Conservation (phyloP, 2,113 vertebrate genomes). For the Brachirus orientalis region DNA sequence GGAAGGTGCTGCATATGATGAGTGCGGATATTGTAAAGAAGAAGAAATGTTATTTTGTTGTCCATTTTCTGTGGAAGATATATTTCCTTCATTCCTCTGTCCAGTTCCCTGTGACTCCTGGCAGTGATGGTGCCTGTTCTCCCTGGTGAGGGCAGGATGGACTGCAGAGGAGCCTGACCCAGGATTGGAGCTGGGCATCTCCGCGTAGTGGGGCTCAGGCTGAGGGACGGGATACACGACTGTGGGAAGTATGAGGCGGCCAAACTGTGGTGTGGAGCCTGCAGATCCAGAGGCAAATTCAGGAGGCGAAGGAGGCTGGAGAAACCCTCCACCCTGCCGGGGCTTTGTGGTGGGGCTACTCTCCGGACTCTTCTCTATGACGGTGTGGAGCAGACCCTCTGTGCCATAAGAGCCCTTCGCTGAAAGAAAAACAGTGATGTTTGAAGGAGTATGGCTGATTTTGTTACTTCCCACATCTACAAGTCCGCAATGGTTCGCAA, state of each 20-base stretch:
- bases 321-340: slow-evolving; percentile 79
- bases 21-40: slow-evolving; percentile 8
- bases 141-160: slow-evolving; percentile 88
- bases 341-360: slow-evolving; percentile 90
- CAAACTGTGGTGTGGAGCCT: slow-evolving; percentile 74
- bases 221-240: slow-evolving; percentile 87
- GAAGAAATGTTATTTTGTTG: slow-evolving; percentile 80
- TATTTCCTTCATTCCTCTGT: slow-evolving; percentile 30
- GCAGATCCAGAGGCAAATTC: slow-evolving; percentile 62
- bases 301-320: slow-evolving; percentile 69
- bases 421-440: slow-evolving; percentile 36
- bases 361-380: slow-evolving; percentile 94
- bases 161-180: slow-evolving; percentile 72
- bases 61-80: slow-evolving; percentile 79
- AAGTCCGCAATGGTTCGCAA: too few relatives aligned
- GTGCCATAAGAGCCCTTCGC: slow-evolving; percentile 74
- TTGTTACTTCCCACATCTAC: background rate
- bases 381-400: slow-evolving; percentile 91
- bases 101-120: slow-evolving; percentile 31
- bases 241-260: slow-evolving; percentile 85
- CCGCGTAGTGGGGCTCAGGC: slow-evolving; percentile 89
- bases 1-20: slow-evolving; percentile 6
- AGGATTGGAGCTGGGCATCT: slow-evolving; percentile 81
- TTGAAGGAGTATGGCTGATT: background rate
- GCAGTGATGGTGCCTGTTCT: slow-evolving; percentile 71